Conservation (phyloP, 2,888 invertebrate species). For the Serripes groenlandicus region DNA sequence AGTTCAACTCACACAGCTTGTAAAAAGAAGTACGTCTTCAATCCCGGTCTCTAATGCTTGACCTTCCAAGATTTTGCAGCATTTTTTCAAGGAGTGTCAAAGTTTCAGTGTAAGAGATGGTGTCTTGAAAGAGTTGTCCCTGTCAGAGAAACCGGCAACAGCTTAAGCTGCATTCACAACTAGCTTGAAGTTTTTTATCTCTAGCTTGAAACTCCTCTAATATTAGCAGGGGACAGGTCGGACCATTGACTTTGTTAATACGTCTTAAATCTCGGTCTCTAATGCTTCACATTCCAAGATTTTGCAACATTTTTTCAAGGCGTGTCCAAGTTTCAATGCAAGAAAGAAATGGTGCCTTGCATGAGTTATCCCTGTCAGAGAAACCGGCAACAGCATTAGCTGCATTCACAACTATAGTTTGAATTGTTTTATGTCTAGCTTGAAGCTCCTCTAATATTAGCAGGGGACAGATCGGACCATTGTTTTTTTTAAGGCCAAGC, state of each 20-base stretch:
- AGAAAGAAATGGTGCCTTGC: background rate
- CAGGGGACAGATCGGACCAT: too few species aligned
- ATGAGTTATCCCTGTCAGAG: too few species aligned
- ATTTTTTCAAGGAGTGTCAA: background rate
- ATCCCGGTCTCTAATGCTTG: background rate
- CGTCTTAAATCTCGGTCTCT: background rate
- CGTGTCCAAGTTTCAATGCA: background rate
- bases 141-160: background rate
- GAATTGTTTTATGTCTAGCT: background rate
- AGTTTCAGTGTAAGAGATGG: background rate
- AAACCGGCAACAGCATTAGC: background rate
- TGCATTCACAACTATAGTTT: background rate
- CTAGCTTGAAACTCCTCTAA: too few species aligned
- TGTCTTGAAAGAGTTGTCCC: too few species aligned
- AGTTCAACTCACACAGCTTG: background rate
- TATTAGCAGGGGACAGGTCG: too few species aligned
- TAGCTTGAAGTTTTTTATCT: background rate
- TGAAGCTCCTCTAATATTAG: too few species aligned
- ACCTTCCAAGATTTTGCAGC: background rate
- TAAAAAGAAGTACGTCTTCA: background rate
- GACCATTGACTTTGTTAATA: background rate
- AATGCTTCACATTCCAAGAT: background rate
- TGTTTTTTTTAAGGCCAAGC: too few species aligned
- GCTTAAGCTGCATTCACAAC: background rate
- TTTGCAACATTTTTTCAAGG: background rate